Conservation (phyloP, 2,888 invertebrate genomes). For the Syrphus vitripennis region DNA sequence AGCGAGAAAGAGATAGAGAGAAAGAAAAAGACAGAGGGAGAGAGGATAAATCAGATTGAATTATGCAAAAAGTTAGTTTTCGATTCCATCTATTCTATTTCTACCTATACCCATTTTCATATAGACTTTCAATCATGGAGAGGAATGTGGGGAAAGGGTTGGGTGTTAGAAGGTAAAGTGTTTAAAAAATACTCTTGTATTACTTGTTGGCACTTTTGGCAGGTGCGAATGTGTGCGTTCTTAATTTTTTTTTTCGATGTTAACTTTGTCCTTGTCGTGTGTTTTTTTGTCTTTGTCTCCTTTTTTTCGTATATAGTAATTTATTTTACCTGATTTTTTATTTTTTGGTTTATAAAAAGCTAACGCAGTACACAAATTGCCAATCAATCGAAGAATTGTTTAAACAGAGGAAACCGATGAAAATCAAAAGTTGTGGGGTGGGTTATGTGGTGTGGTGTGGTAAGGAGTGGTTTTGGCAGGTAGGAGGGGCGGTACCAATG, state of each 20-base stretch:
- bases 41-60: slow-evolving; percentile 51
- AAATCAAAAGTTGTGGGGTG: neutral
- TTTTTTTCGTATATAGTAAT: neutral
- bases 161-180: neutral
- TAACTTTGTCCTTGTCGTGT: slow-evolving; percentile 25
- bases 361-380: slow-evolving; percentile 25
- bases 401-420: neutral
- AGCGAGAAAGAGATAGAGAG: neutral
- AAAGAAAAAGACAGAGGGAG: neutral
- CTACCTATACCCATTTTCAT: neutral
- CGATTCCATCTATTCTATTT: neutral
- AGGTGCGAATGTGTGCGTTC: slow-evolving; percentile 17
- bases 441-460: no score
- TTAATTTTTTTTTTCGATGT: neutral
- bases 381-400: slow-evolving; percentile 53
- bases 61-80: slow-evolving; percentile 53
- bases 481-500: neutral
- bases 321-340: slow-evolving; percentile 26
- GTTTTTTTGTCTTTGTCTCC: neutral
- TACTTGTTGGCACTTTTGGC: slow-evolving; percentile 45
- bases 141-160: neutral
- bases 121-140: neutral
- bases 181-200: neutral
- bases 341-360: neutral
- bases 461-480: neutral